Evolutionary conservation across 2,888 invertebrate genomes (phyloP).

Genomic region (Pherbina coryleti): DNA sequence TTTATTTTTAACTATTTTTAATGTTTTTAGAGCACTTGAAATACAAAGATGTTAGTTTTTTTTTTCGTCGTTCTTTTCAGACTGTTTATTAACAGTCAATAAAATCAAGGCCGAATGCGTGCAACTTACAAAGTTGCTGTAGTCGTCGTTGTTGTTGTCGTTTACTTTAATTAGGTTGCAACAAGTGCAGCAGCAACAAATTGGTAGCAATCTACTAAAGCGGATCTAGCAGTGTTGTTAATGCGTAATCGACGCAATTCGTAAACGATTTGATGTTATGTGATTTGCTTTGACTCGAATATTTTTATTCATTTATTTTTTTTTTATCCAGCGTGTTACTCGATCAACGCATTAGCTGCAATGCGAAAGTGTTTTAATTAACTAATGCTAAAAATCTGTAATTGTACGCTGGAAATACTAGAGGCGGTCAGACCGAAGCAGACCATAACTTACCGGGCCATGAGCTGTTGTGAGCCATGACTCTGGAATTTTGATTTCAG

Average conservation of each 20-base stretch:
- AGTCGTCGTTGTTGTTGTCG: neutral
- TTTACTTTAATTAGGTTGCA: neutral
- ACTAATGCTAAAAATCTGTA: constrained; percentile 50
- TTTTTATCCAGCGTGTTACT: neutral
- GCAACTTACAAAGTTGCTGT: neutral
- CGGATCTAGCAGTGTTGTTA: constrained; percentile 32
- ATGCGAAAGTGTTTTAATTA: constrained; percentile 52
- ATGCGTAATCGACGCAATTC: constrained; percentile 10
- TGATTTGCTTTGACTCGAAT: constrained; percentile 3
- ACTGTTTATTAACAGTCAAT: neutral
- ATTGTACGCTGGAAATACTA: constrained; percentile 15
- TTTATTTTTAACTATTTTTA: neutral
- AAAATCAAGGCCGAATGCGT: constrained; percentile 24
- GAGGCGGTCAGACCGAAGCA: neutral
- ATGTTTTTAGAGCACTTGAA: neutral
- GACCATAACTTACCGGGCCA: neutral
- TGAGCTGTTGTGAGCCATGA: constrained; percentile 32
- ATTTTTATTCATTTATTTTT: neutral
- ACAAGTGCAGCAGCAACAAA: constrained; percentile 11
- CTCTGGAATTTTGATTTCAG: constrained; percentile 39
- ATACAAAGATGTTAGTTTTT: neutral
- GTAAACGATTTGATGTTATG: constrained; percentile 1
- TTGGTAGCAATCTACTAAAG: constrained; percentile 26
- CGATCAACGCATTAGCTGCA: constrained; percentile 7
- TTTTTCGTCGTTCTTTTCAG: neutral